A percentile compares a stretch with the other conserved stretches of the same genome.
These are phyloP conservation scores for Lasius platythorax DNA, from an alignment of 2,888 invertebrate genomes.

Conservation along the genomic window DNA sequence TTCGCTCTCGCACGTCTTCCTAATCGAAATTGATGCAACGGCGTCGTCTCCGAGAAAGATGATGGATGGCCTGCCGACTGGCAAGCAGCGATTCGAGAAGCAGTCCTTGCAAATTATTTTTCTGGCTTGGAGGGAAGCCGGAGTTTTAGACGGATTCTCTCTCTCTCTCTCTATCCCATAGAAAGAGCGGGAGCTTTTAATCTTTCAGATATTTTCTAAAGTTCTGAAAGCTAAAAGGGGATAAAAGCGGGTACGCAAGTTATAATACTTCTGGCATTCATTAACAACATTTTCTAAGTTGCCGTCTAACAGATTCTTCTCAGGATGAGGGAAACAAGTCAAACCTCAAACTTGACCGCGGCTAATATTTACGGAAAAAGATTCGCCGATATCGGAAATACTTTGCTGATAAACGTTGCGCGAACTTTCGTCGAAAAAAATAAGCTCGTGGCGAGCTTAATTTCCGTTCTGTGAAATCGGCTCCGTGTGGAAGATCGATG, in stretches of 20 bases:
- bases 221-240: neutral
- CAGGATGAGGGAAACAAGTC: neutral
- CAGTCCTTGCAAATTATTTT: slow-evolving; percentile 57
- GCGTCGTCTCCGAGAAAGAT: slow-evolving; percentile 45
- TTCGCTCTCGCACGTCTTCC: slow-evolving; percentile 22
- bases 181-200: slow-evolving; percentile 10
- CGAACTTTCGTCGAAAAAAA: slow-evolving; percentile 16
- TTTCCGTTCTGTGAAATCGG: slow-evolving; percentile 29
- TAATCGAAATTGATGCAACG: slow-evolving; percentile 53
- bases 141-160: neutral
- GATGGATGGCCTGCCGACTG: slow-evolving; percentile 46
- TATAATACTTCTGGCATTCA: neutral
- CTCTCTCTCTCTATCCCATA: neutral
- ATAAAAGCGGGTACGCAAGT: neutral
- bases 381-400: slow-evolving; percentile 2
- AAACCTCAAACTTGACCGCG: slow-evolving; percentile 19
- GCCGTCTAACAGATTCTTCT: neutral
- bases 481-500: slow-evolving; percentile 55
- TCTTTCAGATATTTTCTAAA: slow-evolving; percentile 10
- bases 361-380: slow-evolving; percentile 11
- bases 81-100: slow-evolving; percentile 39
- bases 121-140: slow-evolving; percentile 10
- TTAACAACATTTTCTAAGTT: slow-evolving; percentile 16
- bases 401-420: slow-evolving; percentile 30
- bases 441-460: slow-evolving; percentile 39